A percentile compares a stretch with the other conserved stretches of the same genome.
Conservation (phyloP, 2,888 invertebrate genomes). For the Diarsia brunnea region DNA sequence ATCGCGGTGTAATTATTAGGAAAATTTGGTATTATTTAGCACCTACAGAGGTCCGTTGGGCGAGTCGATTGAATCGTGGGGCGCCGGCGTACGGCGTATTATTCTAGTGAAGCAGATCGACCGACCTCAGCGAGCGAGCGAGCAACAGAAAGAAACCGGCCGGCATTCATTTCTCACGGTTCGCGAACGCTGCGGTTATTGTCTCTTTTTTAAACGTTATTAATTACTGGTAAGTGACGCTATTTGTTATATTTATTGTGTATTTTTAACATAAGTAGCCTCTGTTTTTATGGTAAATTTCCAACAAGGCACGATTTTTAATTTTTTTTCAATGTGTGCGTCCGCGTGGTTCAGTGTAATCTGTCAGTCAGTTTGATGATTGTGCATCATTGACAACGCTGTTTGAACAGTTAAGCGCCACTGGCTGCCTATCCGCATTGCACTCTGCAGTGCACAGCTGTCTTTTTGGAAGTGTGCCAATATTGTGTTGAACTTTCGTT, state of each 20-base stretch:
- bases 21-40: conserved; percentile 77
- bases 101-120: conserved; percentile 86
- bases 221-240: conserved; percentile 77
- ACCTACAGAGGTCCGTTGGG: conserved; percentile 82
- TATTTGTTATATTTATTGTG: conserved; percentile 33
- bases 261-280: conserved; percentile 6
- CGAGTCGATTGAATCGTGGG: conserved; percentile 82
- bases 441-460: conserved; percentile 55
- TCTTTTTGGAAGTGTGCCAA: conserved; percentile 75
- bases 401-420: conserved; percentile 28
- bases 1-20: conserved; percentile 71
- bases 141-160: conserved; percentile 84
- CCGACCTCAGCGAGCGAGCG: conserved; percentile 80
- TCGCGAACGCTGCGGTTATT: conserved; percentile 80
- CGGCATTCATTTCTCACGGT: conserved; percentile 87
- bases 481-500: conserved; percentile 69
- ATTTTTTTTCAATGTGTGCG: background rate
- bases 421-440: conserved; percentile 27
- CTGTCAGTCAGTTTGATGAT: conserved; percentile 13
- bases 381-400: conserved; percentile 29
- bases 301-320: background rate
- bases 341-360: background rate
- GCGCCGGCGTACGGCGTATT: conserved; percentile 81
- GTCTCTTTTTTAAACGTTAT: conserved; percentile 70
- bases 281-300: conserved; percentile 7